A percentile compares a stretch with the other conserved stretches of the same genome.
Conservation (phyloP, 2,113 vertebrate species). For the Silurus asotus region DNA sequence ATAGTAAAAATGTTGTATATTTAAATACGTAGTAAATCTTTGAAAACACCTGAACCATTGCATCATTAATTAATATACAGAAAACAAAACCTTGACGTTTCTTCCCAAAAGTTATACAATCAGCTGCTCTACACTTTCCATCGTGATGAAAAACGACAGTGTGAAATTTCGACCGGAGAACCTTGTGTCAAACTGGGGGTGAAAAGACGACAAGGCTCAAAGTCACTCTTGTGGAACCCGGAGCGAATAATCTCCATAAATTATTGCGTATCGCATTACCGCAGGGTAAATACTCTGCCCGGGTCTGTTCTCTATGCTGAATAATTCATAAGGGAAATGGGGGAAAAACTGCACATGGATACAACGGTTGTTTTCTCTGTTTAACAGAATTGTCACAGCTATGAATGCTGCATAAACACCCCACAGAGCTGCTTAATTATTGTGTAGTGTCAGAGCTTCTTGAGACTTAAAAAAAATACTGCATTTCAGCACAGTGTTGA, state of each 20-base stretch:
- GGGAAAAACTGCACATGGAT: background rate
- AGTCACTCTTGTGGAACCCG: background rate
- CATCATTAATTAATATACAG: background rate
- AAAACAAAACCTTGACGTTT: background rate
- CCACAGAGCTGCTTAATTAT: background rate
- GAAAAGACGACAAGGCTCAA: background rate
- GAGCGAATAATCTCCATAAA: slow-evolving; percentile 28
- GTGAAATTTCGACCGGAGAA: background rate
- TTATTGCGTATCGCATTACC: slow-evolving; percentile 55
- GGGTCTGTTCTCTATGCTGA: background rate
- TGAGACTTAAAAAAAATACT: background rate
- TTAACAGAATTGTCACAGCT: background rate
- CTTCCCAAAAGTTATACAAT: background rate
- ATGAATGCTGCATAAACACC: background rate
- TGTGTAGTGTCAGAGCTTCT: background rate
- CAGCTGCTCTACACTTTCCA: background rate
- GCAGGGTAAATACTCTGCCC: slow-evolving; percentile 29
- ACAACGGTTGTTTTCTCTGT: background rate
- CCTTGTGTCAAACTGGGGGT: background rate
- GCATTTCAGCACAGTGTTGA: background rate
- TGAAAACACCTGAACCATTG: background rate
- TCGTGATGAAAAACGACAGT: background rate
- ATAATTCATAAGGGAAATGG: slow-evolving; percentile 5
- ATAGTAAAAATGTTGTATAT: background rate
- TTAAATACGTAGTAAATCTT: background rate